These are phyloP conservation scores for Fistularia tabacaria DNA, from an alignment of 2,797 vertebrate genomes.

Conservation along the genomic window DNA sequence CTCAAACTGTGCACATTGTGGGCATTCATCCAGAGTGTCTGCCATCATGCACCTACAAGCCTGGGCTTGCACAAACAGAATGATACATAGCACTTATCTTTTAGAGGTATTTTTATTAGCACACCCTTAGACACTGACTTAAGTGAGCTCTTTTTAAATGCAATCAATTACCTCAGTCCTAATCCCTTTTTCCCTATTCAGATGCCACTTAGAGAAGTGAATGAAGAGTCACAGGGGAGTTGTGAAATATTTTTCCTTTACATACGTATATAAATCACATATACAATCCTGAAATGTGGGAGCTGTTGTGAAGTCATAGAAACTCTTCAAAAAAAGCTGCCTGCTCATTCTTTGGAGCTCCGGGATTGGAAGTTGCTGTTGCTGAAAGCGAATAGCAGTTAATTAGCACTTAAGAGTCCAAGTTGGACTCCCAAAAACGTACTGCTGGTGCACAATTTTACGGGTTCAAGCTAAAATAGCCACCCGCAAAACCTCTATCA, in stretches of 20 bases:
- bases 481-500: slow-evolving; percentile 22
- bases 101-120: slow-evolving; percentile 48
- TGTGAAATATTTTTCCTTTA: slow-evolving; percentile 61
- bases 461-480: slow-evolving; percentile 29
- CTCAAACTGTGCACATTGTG: slow-evolving; percentile 27
- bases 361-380: slow-evolving; percentile 30
- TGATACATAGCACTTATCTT: slow-evolving; percentile 57
- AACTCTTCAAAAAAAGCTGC: slow-evolving; percentile 43
- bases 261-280: slow-evolving; percentile 35
- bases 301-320: slow-evolving; percentile 20
- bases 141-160: slow-evolving; percentile 53
- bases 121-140: slow-evolving; percentile 49
- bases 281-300: slow-evolving; percentile 36
- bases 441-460: slow-evolving; percentile 22
- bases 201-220: slow-evolving; percentile 68
- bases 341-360: slow-evolving; percentile 28
- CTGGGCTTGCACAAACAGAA: slow-evolving; percentile 43
- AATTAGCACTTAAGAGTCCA: slow-evolving; percentile 50
- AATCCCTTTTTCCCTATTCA: slow-evolving; percentile 66
- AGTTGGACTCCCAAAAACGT: slow-evolving; percentile 31
- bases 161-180: slow-evolving; percentile 73
- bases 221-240: slow-evolving; percentile 36
- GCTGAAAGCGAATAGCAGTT: slow-evolving; percentile 10
- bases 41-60: slow-evolving; percentile 34
- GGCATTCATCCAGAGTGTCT: slow-evolving; percentile 8